Evolutionary conservation across 2,888 invertebrate genomes (phyloP).

Genomic region (Pecten maximus): DNA sequence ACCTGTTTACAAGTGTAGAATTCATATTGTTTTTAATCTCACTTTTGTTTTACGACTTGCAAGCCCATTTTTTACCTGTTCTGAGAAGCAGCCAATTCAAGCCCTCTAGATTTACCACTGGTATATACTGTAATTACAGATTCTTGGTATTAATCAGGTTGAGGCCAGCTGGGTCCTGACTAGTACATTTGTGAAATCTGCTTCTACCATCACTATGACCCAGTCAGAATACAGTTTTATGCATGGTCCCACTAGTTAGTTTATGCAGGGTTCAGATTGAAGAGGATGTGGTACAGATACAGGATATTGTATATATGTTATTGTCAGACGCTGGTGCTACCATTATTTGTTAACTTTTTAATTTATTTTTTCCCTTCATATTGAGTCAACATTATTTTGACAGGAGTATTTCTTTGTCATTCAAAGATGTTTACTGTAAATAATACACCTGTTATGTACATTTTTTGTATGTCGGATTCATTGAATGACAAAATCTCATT

Average conservation of each 20-base stretch:
- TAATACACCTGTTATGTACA: neutral
- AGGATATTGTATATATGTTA: neutral
- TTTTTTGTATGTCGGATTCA: no score
- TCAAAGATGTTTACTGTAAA: neutral
- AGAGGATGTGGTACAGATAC: neutral
- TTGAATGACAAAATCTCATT: no score
- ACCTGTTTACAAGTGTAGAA: neutral
- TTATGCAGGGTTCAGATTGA: no score
- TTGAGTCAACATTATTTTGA: neutral
- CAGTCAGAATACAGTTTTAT: no score
- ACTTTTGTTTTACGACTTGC: neutral
- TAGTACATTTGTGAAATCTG: no score
- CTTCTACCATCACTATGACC: no score
- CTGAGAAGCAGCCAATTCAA: neutral
- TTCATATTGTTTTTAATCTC: neutral
- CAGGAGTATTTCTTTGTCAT: neutral
- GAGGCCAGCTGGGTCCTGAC: no score
- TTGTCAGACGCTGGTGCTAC: constrained; percentile 16
- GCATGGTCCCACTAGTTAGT: no score
- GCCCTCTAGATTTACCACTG: neutral
- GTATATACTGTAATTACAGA: no score
- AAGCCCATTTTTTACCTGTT: neutral
- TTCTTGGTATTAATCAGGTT: no score
- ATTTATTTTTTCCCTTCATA: neutral
- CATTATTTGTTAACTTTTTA: neutral